Evolutionary conservation across 2,797 vertebrate species (phyloP), one percentile per base, ranked within the genome.

Genomic region (Acropternis orthonyx): DNA sequence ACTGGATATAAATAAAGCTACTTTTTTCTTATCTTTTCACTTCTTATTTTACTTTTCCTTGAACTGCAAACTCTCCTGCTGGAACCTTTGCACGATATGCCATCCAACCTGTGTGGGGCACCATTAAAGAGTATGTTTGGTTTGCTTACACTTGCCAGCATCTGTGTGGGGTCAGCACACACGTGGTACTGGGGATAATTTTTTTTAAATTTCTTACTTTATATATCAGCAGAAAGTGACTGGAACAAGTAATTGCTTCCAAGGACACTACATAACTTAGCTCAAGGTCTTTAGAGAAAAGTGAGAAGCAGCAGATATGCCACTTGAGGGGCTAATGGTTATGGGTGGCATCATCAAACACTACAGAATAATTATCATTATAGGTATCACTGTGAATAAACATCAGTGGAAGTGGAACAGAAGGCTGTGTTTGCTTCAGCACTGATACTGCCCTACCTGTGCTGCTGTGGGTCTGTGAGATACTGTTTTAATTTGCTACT

Each of bases 71-170:
- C 7, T 75, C 9, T 61, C 5, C 21, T 77, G 46, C 27, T 82
- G 22, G 22, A 77, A 46, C 10, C n/a, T 85, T 88, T 28, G 16
- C 43, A 27, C 27, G 22, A 16, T 21, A 32, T 14, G 4, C 10
- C 18, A 9, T 67, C 21, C 6, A 85, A 56, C 12, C 20, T 77
- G 11, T 8, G 28, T 0, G 0, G 46, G 34, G 15, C 30, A 61
- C 37, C 22, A 30, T 7, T 81, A 92, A 74, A 41, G 32, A 32
- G 3, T 12, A 9, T 3, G 2, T 36, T 63, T n/a, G 44, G 8
- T 56, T 76, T 90, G n/a, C 30, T 77, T 87, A 28, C 10, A 27
- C 12, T 68, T 83, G 30, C 19, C 2, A 4, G 18, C 12, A 34
- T 41, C 37, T 62, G 4, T 71, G 52, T 46, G 30, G 27, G 24